Conservation (phyloP, 2,888 invertebrate genomes). For the Napeogenes inachia region DNA sequence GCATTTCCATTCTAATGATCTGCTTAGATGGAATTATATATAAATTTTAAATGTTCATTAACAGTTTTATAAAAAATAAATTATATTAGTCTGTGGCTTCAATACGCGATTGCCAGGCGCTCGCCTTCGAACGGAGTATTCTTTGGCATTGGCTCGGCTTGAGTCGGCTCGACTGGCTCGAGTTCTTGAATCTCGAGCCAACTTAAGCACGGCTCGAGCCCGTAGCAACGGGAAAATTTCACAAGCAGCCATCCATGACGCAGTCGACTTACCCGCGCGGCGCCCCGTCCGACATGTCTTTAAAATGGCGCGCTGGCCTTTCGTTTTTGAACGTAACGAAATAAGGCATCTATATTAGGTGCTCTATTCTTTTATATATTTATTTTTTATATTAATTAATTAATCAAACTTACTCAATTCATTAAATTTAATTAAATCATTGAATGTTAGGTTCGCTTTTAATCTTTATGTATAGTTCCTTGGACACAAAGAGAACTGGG, state of each 20-base stretch:
- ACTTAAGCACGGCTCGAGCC: constrained; percentile 24
- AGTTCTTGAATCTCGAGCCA: constrained; percentile 31
- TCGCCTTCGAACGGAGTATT: constrained; percentile 36
- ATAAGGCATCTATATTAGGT: constrained; percentile 33
- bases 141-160: constrained; percentile 37
- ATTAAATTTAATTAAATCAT: not conserved
- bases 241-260: constrained; percentile 55
- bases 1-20: not conserved
- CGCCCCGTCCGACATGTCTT: constrained; percentile 36
- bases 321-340: constrained; percentile 39
- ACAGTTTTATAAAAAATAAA: constrained; percentile 16
- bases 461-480: not conserved
- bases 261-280: constrained; percentile 36
- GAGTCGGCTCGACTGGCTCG: constrained; percentile 31
- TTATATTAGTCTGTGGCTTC: constrained; percentile 35
- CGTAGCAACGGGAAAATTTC: constrained; percentile 47
- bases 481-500: too few relatives aligned
- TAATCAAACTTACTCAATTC: constrained; percentile 7
- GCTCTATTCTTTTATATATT: constrained; percentile 21
- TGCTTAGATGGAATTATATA: constrained; percentile 3
- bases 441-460: not conserved
- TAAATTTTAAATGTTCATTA: constrained; percentile 4
- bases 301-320: constrained; percentile 36
- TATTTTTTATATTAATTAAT: constrained; percentile 8
- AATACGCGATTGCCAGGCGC: constrained; percentile 35